These are phyloP conservation scores for Dolomedes plantarius DNA, from an alignment of 2,888 invertebrate species.

Conservation along the genomic window DNA sequence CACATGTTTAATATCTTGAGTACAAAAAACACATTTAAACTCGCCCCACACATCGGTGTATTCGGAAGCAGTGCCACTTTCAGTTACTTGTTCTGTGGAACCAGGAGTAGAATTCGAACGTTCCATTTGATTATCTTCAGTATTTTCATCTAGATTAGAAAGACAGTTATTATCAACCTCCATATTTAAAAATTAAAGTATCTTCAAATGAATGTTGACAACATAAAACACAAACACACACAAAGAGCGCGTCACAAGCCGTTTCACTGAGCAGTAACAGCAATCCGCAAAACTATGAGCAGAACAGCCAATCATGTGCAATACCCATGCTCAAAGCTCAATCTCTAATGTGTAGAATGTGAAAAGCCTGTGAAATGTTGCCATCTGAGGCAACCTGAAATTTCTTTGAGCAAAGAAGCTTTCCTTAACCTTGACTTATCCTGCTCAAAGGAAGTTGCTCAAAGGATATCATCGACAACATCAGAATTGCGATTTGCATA, in stretches of 20 bases:
- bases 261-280: background rate
- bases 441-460: constrained; percentile 9
- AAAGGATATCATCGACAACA: too few relatives aligned
- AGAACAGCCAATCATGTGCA: background rate
- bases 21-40: constrained; percentile 78
- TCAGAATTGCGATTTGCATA: too few relatives aligned
- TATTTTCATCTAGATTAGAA: constrained; percentile 24
- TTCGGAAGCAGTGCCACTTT: constrained; percentile 48
- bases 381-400: constrained; percentile 28
- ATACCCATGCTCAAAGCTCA: background rate
- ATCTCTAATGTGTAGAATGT: constrained; percentile 30
- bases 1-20: constrained; percentile 77
- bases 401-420: constrained; percentile 42
- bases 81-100: constrained; percentile 61
- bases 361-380: constrained; percentile 8
- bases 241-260: background rate
- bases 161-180: constrained; percentile 41
- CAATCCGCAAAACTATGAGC: background rate
- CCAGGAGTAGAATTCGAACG: constrained; percentile 45
- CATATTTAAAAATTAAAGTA: constrained; percentile 1
- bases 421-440: background rate
- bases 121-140: constrained; percentile 32
- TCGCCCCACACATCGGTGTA: constrained; percentile 53
- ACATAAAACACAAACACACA: background rate
- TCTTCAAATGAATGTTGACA: background rate